Percentiles rank a stretch among this genome's conserved stretches.
Conservation (phyloP, 2,113 vertebrate genomes). For the Phaethon lepturus region DNA sequence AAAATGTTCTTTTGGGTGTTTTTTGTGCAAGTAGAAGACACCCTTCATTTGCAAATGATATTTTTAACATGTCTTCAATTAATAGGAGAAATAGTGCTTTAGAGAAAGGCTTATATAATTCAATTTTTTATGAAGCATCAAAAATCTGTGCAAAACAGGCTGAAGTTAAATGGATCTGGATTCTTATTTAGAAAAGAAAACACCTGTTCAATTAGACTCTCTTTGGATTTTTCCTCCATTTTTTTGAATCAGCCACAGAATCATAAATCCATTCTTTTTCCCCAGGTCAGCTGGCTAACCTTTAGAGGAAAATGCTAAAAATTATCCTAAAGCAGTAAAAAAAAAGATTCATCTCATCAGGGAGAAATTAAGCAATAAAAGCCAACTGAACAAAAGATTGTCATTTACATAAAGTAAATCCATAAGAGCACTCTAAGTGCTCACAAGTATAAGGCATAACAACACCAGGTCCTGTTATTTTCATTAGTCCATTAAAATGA, state of each 20-base stretch:
- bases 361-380: neutral
- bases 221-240: neutral
- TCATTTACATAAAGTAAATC: neutral
- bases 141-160: neutral
- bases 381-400: neutral
- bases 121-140: neutral
- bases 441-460: neutral
- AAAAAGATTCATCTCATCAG: neutral
- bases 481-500: neutral
- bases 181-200: neutral
- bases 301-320: neutral
- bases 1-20: neutral
- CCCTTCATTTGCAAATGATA: accelerated
- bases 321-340: neutral
- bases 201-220: neutral
- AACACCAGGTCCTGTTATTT: neutral
- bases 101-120: neutral
- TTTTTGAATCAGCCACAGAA: neutral
- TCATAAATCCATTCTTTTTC: neutral
- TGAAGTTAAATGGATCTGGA: neutral
- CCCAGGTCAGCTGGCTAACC: neutral
- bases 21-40: neutral
- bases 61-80: neutral
- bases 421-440: neutral
- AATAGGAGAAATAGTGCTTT: neutral